Evolutionary conservation across 1,140 invertebrate species (phyloP), one percentile per base, ranked within the genome.

Genomic region (Halyomorpha halys): DNA sequence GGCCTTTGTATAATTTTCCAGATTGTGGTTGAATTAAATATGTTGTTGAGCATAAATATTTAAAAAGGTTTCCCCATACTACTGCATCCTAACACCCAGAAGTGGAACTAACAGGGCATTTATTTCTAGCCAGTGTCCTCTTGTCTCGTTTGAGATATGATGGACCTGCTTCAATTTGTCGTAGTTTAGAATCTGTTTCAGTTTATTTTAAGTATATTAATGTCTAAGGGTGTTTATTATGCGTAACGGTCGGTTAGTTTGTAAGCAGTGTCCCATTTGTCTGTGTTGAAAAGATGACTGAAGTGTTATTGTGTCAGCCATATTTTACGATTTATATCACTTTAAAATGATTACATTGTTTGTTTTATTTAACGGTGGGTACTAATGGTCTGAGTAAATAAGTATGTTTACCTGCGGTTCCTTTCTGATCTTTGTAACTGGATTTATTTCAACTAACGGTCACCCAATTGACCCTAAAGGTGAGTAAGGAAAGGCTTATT

Each of bases 381-480:
- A 21, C 47, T 49, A 49, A 21, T 49, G 47, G 47, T 19, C n/a
- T 49, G 47, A 49, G n/a, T 19, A 18, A 6, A 19, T 21, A 49
- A 49, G 47, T 49, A 62, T 62, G 61, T 62, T 39, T 21, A 30
- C 61, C n/a, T 47, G 61, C 18, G 44, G 45, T 45, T 45, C 45
- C 19, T 13, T 62, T 16, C 44, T 62, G 8, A 45, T 44, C 15
- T 62, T 62, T 21, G 44, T 44, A 23, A n/a, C 44, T 21, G 19
- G 13, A 44, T 47, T 62, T 25, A 25, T 47, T 47, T 45, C 45
- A 19, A 51, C 61, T 16, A 23, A 44, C 45, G 44, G 61, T 25
- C 61, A 62, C 45, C 61, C 61, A 21, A 49, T 62, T 62, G 61
- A 49, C 44, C 44, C 21, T 25, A 44, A 45, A 47, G 44, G 61